Evolutionary conservation across 2,888 invertebrate genomes (phyloP), one percentile per base, ranked within the genome.

Genomic region (Leptura quadrifasciata): DNA sequence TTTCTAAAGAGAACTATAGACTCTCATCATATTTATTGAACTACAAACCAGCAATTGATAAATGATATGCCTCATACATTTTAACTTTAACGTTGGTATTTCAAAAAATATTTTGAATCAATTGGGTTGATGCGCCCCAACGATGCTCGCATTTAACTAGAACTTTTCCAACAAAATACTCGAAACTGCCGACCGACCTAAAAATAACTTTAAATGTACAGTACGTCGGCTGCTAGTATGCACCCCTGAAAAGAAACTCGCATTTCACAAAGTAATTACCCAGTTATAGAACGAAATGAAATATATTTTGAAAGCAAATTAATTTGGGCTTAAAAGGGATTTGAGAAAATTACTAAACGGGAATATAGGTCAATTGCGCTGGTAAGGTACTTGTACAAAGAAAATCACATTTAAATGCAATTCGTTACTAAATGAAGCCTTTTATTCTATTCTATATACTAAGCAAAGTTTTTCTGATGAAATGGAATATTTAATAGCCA

Each of bases 271-370:
- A 39, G 63, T 64, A 72, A 72, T 64, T 64, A 64, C 55, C 57
- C 39, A 24, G 35, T 55, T 27, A 39, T 8, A 18, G 55, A 64
- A 57, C 57, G 35, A 54, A 58, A 35, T 65, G 64, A 72, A 64
- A 63, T 63, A 72, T 65, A 64, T 65, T 72, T 64, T 31, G 31
- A 65, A 64, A 31, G 72, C 72, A 65, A 72, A 65, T 72, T 72
- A 72, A 72, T 72, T 72, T 58, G 52, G 74, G 52, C 52, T 52
- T 61, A 18, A 61, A 52, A 27, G 39, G 52, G 71, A 60, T 61
- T 47, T 69, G 69, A 21, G 71, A 18, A 63, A 61, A 71, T 60
- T 61, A 24, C 21, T 6, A 71, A 61, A 27, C 5, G 52, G 65
- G 27, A 65, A 63, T 63, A 55, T 54, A 68, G 54, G 58, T 47